Conservation (phyloP, 2,113 vertebrate species). For the Forbesichthys agassizii region DNA sequence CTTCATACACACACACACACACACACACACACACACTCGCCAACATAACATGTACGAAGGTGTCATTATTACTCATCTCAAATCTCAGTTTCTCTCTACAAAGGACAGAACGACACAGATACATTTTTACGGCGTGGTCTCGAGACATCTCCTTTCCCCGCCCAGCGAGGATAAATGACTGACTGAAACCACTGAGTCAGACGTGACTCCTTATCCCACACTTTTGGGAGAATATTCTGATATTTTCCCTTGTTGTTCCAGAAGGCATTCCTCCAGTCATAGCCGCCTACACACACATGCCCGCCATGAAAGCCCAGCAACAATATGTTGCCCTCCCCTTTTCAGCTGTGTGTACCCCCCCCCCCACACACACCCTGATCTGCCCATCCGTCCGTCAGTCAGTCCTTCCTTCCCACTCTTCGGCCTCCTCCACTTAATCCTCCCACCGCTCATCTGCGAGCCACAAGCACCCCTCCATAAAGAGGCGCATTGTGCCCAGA, state of each 20-base stretch:
- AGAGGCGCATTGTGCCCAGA: conserved; percentile 77
- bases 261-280: conserved; percentile 25
- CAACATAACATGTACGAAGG: neutral
- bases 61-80: neutral
- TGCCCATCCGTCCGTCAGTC: neutral
- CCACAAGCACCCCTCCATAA: conserved; percentile 72
- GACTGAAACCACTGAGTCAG: conserved; percentile 40
- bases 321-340: conserved; percentile 38
- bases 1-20: neutral
- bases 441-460: conserved; percentile 73
- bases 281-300: conserved; percentile 12
- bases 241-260: conserved; percentile 19
- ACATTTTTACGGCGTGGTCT: conserved; percentile 13
- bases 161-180: conserved; percentile 37
- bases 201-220: conserved; percentile 44
- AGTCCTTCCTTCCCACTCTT: conserved; percentile 32
- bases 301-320: conserved; percentile 49
- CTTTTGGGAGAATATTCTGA: conserved; percentile 19
- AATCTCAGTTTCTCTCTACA: neutral
- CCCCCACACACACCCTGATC: conserved; percentile 15
- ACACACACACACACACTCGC: too few relatives aligned
- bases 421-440: conserved; percentile 70
- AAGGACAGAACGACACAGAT: neutral
- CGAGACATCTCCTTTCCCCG: conserved; percentile 19
- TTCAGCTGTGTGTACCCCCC: conserved; percentile 55